A percentile compares a stretch with the other conserved stretches of the same genome.
phyloP scores from a whole-genome alignment of 2,888 invertebrate species.

The Thereva unica region DNA sequence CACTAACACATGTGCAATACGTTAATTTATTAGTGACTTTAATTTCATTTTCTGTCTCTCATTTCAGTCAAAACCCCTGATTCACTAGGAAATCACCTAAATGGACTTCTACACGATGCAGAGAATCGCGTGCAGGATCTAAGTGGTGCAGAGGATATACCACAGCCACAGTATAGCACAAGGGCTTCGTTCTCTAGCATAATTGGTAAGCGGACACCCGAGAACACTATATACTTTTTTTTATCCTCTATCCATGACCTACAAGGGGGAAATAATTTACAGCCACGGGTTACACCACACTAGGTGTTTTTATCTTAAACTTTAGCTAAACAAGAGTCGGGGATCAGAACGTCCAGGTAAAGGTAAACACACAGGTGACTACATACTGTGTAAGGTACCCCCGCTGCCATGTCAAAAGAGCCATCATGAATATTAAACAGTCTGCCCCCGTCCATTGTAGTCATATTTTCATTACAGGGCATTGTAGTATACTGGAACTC shows the following conservation, averaged over 20 bases:
- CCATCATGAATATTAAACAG: too few species aligned
- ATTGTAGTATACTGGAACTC: too few species aligned
- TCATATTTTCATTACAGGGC: too few species aligned
- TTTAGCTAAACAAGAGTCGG: too few species aligned
- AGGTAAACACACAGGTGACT: too few species aligned
- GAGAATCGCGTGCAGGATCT: slow-evolving; percentile 82
- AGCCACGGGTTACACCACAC: too few species aligned
- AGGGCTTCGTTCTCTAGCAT: slow-evolving; percentile 65
- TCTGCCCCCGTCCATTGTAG: too few species aligned
- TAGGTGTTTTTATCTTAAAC: too few species aligned
- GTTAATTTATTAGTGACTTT: neutral
- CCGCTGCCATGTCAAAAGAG: too few species aligned
- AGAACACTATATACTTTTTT: neutral
- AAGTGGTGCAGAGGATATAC: slow-evolving; percentile 62
- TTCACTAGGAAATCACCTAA: slow-evolving; percentile 74
- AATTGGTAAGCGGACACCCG: slow-evolving; percentile 56
- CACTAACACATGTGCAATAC: too few species aligned
- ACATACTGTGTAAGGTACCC: too few species aligned
- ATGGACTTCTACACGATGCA: slow-evolving; percentile 77
- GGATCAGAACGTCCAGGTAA: too few species aligned
- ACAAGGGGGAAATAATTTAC: neutral
- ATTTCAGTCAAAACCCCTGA: slow-evolving; percentile 72
- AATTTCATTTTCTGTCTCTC: neutral
- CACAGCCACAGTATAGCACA: slow-evolving; percentile 56
- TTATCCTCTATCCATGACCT: slow-evolving; percentile 1